A percentile compares a stretch with the other conserved stretches of the same genome.
Conservation (phyloP, 2,113 vertebrate genomes). For the Perognathus longimembris region DNA sequence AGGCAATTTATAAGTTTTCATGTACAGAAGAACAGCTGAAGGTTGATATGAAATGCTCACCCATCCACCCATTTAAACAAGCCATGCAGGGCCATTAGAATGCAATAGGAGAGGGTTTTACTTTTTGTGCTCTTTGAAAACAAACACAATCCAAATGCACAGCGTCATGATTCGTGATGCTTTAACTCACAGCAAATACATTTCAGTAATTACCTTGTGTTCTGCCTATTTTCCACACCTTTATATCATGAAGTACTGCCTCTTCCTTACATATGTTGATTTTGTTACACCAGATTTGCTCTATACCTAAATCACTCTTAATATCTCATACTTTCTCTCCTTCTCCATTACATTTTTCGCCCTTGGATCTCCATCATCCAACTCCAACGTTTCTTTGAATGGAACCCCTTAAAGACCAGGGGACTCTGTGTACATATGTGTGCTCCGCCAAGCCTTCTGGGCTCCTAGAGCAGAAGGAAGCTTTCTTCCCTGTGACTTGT, state of each 20-base stretch:
- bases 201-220: not conserved
- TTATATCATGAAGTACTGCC: not conserved
- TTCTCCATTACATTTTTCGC: slow-evolving; percentile 4
- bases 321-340: not conserved
- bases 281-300: not conserved
- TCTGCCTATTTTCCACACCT: not conserved
- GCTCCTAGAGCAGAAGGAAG: not conserved
- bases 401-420: not conserved
- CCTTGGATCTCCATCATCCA: not conserved
- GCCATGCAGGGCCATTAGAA: slow-evolving; percentile 30
- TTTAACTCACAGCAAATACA: not conserved
- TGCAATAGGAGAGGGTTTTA: slow-evolving; percentile 44
- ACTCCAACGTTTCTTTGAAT: not conserved
- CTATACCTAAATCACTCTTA: not conserved
- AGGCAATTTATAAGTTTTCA: slow-evolving; percentile 40
- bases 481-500: not conserved
- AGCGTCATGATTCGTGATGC: not conserved
- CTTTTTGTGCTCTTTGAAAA: not conserved
- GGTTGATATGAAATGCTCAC: not conserved
- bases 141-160: not conserved
- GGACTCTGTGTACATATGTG: not conserved
- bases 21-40: slow-evolving; percentile 37
- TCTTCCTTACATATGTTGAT: not conserved
- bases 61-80: slow-evolving; percentile 38
- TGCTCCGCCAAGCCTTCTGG: not conserved